phyloP scores from a whole-genome alignment of 2,888 invertebrate species.

The Steinernema hermaphroditum region DNA sequence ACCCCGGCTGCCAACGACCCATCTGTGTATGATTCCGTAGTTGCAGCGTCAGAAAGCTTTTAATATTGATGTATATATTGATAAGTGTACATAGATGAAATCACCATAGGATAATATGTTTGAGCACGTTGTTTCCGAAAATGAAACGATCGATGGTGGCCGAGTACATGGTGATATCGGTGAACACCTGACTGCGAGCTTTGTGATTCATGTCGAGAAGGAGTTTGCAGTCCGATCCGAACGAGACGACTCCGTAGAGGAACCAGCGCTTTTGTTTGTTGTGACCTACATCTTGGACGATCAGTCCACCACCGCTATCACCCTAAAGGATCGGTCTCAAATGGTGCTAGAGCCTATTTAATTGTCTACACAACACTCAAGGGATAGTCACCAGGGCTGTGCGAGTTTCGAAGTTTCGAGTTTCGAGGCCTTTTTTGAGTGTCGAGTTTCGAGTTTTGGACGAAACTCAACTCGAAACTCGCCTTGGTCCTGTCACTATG shows the following conservation, averaged over 20 bases:
- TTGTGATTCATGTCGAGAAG: neutral
- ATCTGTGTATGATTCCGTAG: neutral
- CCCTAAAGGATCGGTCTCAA: constrained; percentile 1
- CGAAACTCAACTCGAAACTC: too few species aligned
- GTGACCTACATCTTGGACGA: neutral
- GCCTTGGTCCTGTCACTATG: too few species aligned
- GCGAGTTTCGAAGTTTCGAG: too few species aligned
- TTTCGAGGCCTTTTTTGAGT: too few species aligned
- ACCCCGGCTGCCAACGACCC: neutral
- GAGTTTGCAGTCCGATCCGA: neutral
- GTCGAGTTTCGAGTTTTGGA: too few species aligned
- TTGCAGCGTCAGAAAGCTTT: neutral
- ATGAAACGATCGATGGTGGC: constrained; percentile 13
- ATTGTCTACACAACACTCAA: too few species aligned
- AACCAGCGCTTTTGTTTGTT: too few species aligned
- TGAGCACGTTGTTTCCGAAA: neutral
- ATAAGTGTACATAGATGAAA: too few species aligned
- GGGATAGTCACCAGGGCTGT: too few species aligned
- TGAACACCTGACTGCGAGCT: neutral
- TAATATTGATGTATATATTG: neutral
- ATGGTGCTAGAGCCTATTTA: too few species aligned
- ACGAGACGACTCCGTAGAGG: constrained; percentile 9
- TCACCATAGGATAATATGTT: neutral
- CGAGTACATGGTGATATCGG: neutral
- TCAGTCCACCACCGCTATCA: constrained; percentile 17